Conservation (phyloP, 2,797 vertebrate species). For the Sarcophilus harrisii region DNA sequence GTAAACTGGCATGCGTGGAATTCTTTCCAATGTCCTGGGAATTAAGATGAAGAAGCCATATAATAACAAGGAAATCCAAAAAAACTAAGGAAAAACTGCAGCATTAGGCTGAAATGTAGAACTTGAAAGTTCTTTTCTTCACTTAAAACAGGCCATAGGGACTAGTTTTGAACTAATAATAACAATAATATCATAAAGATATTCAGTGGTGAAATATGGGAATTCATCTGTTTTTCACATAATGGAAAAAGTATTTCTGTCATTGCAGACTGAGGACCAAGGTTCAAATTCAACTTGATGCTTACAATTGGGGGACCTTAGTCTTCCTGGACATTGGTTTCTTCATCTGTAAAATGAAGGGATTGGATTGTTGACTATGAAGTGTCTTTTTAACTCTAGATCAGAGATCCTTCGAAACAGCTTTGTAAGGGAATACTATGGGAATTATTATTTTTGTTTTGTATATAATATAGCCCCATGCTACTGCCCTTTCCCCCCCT, state of each 20-base stretch:
- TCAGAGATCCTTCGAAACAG: not conserved
- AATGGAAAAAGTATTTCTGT: not conserved
- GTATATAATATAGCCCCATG: not conserved
- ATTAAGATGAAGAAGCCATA: constrained; percentile 55
- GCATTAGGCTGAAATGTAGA: constrained; percentile 24
- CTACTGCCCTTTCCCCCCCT: not conserved
- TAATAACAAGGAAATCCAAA: constrained; percentile 8
- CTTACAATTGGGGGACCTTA: not conserved
- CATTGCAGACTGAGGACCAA: not conserved
- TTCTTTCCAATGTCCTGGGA: constrained; percentile 71
- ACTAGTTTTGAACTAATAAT: not conserved
- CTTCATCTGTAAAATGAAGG: not conserved
- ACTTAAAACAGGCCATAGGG: not conserved
- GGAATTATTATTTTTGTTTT: not conserved
- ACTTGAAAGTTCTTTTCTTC: not conserved
- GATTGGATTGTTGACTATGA: not conserved
- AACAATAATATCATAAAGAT: not conserved
- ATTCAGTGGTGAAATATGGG: not conserved
- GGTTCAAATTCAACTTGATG: not conserved
- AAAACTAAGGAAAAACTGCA: constrained; percentile 66
- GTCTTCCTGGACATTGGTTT: not conserved
- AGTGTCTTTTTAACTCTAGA: not conserved
- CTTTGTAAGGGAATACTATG: not conserved
- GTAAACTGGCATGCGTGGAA: constrained; percentile 64
- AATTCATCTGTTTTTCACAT: not conserved